Evolutionary conservation across 2,888 invertebrate genomes (phyloP), one percentile per base, ranked within the genome.

Genomic region (Rapana venosa): DNA sequence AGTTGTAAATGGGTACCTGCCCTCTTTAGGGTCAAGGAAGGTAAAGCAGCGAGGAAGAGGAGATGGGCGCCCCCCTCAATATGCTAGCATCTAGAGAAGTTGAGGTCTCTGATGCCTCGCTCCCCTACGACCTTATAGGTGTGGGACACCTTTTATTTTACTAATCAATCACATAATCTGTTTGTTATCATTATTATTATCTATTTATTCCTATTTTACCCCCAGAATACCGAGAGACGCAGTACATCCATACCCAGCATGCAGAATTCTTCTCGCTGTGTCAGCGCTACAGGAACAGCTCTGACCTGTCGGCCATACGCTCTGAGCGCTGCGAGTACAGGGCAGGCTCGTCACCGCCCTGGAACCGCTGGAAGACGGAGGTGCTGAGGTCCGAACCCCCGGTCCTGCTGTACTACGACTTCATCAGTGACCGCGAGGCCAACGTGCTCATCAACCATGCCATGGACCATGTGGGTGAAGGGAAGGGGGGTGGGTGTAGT

Each of bases 361-460:
- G 88, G 61, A n/a, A 70, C 84, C 74, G 90, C 22, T 90, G 88
- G 88, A 88, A 85, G 35, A 58, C 81, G 32, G 93, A 93, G 81
- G 89, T 93, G 15, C 87, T 93, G 15, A 92, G 91, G 56, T 87
- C 87, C 22, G 85, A 91, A 8, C 94, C 94, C 22, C 87, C 90
- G 79, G 70, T 94, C 2, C 91, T 90, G 36, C 66, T 94, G 17
- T 91, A 91, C 74, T 91, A 93, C 86, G 91, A 93, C 70, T 92
- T 93, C 32, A 90, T 92, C n/a, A 90, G 91, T 30, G 92, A 93
- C 74, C 36, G 79, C 30, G 90, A 88, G 56, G 84, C 87, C 47
- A 85, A 81, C 22, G 22, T 61, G 22, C 87, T 90, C 35, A 66
- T 88, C 32, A 36, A 26, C n/a, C 83, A 70, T 36, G 88, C 88